Percentiles rank a stretch among this genome's conserved stretches.
These are phyloP conservation scores for Parelbella ahira DNA, from an alignment of 2,888 invertebrate genomes.

Conservation along the genomic window DNA sequence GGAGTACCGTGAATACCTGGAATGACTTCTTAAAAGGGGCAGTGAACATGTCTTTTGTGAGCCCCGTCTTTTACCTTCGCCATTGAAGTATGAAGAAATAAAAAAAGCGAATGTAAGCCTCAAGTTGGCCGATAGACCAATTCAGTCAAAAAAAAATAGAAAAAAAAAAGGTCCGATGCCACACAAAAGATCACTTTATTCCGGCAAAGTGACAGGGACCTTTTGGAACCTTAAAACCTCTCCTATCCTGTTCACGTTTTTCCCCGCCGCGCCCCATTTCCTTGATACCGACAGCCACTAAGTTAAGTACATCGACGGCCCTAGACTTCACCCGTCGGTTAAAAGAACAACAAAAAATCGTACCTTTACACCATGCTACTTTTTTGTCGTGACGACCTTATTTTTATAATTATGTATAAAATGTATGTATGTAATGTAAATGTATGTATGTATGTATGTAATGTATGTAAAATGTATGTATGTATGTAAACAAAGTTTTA, in stretches of 20 bases:
- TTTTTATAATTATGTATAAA: no score
- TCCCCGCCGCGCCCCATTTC: conserved; percentile 6
- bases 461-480: no score
- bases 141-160: no score
- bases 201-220: conserved; percentile 7
- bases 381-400: conserved; percentile 1
- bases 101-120: no score
- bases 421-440: no score
- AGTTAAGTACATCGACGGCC: conserved; percentile 23
- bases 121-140: no score
- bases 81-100: no score
- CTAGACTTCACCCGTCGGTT: conserved; percentile 15
- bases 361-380: conserved; percentile 8
- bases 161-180: neutral
- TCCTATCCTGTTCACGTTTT: conserved; percentile 7
- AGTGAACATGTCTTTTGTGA: no score
- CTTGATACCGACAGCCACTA: conserved; percentile 18
- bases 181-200: conserved; percentile 1
- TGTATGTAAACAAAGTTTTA: no score
- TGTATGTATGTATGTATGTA: no score
- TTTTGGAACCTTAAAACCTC: conserved; percentile 1
- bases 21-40: no score
- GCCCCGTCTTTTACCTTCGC: neutral
- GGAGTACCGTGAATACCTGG: no score
- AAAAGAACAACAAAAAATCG: conserved; percentile 21